Conservation (phyloP, 2,113 vertebrate genomes). For the Diphyllodes magnificus region DNA sequence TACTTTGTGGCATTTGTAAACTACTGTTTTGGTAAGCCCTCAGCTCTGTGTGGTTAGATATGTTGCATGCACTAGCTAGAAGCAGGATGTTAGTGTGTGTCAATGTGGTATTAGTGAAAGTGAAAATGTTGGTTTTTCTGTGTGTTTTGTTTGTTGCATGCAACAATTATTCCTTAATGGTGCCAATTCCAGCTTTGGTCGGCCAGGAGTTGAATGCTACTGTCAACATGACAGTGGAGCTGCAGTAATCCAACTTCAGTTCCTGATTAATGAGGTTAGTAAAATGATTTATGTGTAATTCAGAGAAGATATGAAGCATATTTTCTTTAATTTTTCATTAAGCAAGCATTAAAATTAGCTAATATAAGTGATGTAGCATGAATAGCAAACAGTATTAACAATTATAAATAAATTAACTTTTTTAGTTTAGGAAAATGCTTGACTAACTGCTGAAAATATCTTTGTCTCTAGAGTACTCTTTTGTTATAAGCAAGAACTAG, state of each 20-base stretch:
- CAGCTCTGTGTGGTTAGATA: not conserved
- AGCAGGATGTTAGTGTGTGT: not conserved
- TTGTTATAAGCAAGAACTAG: not conserved
- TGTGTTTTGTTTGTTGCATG: not conserved
- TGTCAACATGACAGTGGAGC: slow-evolving; percentile 95
- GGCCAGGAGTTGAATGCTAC: slow-evolving; percentile 95
- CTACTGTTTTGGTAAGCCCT: not conserved
- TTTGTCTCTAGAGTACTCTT: not conserved
- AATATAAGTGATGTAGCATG: not conserved
- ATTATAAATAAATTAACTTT: not conserved
- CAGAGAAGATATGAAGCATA: not conserved
- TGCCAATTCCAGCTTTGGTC: slow-evolving; percentile 85
- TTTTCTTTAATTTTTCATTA: not conserved
- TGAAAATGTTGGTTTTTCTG: not conserved
- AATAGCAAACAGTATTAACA: not conserved
- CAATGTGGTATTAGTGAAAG: not conserved
- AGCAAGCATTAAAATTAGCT: not conserved
- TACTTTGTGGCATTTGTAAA: not conserved
- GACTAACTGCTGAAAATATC: not conserved
- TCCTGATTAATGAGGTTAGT: slow-evolving; percentile 97
- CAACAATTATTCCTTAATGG: slow-evolving; percentile 79
- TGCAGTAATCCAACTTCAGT: slow-evolving; percentile 97
- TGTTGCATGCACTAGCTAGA: not conserved
- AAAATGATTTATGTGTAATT: not conserved
- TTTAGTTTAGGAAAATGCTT: not conserved